Conservation (phyloP, 1,140 invertebrate genomes). For the Pogonus chalceus region DNA sequence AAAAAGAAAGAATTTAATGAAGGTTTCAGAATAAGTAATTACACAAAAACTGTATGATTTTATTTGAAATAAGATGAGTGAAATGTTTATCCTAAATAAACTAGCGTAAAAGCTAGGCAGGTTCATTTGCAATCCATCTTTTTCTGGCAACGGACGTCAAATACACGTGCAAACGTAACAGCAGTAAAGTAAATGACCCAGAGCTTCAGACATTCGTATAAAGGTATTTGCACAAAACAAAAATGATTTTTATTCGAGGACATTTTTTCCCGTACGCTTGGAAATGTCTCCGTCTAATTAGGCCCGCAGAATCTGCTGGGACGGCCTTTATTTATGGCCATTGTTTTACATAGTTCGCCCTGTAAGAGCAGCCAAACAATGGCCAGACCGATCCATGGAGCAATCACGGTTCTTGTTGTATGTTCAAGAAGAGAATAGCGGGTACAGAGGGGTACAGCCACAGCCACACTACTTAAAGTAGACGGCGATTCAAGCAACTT, state of each 20-base stretch:
- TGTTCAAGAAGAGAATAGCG: background rate
- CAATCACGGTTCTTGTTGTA: background rate
- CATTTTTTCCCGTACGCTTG: background rate
- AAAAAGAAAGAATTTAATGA: too few relatives aligned
- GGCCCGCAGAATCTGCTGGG: background rate
- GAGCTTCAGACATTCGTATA: background rate
- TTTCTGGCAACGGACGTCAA: background rate
- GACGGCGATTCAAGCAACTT: background rate
- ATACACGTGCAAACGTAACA: background rate
- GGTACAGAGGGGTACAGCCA: background rate
- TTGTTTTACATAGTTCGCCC: slow-evolving; percentile 2
- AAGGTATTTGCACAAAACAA: background rate
- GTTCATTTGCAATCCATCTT: too few relatives aligned
- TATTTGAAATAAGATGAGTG: too few relatives aligned
- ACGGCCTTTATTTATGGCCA: background rate
- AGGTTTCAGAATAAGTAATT: too few relatives aligned
- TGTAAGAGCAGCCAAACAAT: background rate
- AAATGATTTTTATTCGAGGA: background rate
- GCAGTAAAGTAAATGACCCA: background rate
- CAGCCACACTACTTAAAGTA: background rate
- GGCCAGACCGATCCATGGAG: background rate
- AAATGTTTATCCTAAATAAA: too few relatives aligned
- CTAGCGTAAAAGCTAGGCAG: too few relatives aligned
- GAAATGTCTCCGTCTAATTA: slow-evolving; percentile 1
- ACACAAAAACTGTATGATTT: too few relatives aligned